Conservation (phyloP, 2,113 vertebrate species). For the Rhynchomys soricoides region DNA sequence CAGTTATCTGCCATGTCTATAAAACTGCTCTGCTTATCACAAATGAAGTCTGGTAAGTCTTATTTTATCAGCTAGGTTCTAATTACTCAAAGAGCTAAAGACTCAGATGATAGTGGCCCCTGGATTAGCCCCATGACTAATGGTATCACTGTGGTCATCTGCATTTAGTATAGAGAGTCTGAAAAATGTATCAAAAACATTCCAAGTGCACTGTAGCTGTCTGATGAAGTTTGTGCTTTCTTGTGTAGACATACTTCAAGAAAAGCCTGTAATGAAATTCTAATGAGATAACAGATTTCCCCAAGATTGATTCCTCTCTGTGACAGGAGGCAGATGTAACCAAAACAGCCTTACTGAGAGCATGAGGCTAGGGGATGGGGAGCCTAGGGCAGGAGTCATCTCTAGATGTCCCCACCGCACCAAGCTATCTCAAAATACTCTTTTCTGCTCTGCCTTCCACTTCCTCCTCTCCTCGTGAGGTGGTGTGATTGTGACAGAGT, state of each 20-base stretch:
- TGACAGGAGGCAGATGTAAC: background rate
- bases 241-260: background rate
- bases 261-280: constrained; percentile 15
- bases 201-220: background rate
- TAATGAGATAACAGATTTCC: background rate
- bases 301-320: background rate
- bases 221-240: constrained; percentile 1
- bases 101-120: background rate
- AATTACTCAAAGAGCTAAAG: constrained; percentile 27
- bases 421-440: background rate
- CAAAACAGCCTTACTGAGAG: background rate
- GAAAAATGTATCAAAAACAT: background rate
- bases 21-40: constrained; percentile 16
- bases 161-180: background rate
- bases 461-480: background rate
- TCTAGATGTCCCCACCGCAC: background rate
- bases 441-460: background rate
- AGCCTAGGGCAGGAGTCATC: background rate
- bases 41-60: background rate
- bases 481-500: background rate
- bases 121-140: background rate
- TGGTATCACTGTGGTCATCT: background rate
- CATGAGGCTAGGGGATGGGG: background rate
- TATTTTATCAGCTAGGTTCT: constrained; percentile 18
- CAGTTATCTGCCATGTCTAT: background rate